Evolutionary conservation across 2,113 vertebrate species (phyloP).

Genomic region (Cyprinodon tularosa): DNA sequence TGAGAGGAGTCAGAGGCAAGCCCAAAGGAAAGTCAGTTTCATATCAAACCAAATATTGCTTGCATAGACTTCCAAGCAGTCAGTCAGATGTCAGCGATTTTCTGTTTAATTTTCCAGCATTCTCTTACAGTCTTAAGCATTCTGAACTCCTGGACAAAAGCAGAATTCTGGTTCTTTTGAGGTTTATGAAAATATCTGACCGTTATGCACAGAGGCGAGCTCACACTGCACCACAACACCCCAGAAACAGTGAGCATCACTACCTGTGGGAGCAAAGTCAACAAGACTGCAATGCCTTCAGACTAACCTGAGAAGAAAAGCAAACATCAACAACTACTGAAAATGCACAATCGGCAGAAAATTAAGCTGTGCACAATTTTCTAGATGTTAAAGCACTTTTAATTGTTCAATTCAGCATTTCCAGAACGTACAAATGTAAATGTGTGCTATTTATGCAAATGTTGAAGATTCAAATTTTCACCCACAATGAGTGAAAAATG

Average conservation of each 20-base stretch:
- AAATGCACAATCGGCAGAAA: not conserved
- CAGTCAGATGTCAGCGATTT: not conserved
- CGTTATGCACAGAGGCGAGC: not conserved
- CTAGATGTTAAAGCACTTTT: not conserved
- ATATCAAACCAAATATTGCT: not conserved
- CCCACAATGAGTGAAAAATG: no score
- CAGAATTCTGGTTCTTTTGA: not conserved
- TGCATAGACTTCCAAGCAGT: not conserved
- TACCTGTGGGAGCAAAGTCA: not conserved
- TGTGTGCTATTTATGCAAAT: no score
- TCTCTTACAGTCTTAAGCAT: not conserved
- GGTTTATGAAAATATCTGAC: conserved; percentile 9
- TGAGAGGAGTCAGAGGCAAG: not conserved
- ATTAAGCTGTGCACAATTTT: not conserved
- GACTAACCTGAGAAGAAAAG: not conserved
- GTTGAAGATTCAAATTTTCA: no score
- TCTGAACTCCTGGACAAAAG: not conserved
- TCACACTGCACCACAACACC: not conserved
- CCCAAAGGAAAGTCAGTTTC: not conserved
- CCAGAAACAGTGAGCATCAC: not conserved
- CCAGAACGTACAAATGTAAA: not conserved
- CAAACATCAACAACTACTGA: not conserved
- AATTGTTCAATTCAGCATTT: not conserved
- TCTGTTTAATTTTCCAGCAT: not conserved
- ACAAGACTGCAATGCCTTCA: not conserved